phyloP scores from a whole-genome alignment of 2,888 invertebrate genomes.

The Heliconius aoede region DNA sequence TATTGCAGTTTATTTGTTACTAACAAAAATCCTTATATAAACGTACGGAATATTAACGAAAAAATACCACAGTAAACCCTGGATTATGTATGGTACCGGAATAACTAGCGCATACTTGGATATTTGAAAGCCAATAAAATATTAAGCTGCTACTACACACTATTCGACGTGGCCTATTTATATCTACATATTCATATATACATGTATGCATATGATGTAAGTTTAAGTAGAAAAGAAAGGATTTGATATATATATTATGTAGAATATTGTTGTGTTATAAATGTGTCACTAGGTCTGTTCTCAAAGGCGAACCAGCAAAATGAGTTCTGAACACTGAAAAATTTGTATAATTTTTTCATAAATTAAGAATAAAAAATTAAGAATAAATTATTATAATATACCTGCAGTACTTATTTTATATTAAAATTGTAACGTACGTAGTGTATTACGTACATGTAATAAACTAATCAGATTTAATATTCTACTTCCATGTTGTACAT shows the following conservation, averaged over 20 bases:
- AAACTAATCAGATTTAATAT: conserved; percentile 37
- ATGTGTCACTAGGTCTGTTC: no score
- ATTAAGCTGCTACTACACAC: background rate
- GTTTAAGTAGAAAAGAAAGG: no score
- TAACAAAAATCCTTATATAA: no score
- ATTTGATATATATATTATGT: no score
- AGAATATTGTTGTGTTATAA: no score
- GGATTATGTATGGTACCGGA: background rate
- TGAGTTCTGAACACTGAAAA: no score
- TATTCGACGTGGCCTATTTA: background rate
- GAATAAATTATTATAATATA: no score
- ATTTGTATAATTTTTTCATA: no score
- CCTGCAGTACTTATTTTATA: no score
- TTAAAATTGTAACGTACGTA: background rate
- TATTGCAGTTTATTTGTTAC: no score
- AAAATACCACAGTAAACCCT: background rate
- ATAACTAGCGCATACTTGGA: conserved; percentile 13
- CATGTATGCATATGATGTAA: no score
- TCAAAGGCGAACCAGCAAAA: no score
- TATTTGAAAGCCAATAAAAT: conserved; percentile 14
- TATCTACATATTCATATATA: background rate
- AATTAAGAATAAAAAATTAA: background rate
- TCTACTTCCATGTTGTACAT: conserved; percentile 39
- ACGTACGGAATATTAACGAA: background rate
- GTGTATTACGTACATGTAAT: background rate